Percentiles rank a stretch among this genome's conserved stretches.
Evolutionary conservation across 2,797 vertebrate genomes (phyloP).

Genomic region (Streptopelia turtur): DNA sequence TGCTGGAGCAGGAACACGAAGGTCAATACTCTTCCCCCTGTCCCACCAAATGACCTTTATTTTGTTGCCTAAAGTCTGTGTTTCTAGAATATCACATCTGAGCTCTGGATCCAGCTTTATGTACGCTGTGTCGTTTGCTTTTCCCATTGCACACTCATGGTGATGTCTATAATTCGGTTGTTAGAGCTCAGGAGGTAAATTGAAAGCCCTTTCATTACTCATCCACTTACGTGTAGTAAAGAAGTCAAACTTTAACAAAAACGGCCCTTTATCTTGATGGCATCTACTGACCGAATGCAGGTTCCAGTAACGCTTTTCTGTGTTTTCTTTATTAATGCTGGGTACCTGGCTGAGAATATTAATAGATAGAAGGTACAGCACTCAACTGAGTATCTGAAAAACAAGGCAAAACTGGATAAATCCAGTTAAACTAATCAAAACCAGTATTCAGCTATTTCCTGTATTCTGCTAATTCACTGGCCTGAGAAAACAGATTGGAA

Average conservation of each 20-base stretch:
- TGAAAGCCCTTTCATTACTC: constrained; percentile 30
- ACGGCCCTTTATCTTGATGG: constrained; percentile 63
- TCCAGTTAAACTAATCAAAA: background rate
- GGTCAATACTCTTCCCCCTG: background rate
- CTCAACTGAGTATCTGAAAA: background rate
- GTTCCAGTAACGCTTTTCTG: constrained; percentile 41
- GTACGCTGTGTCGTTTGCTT: background rate
- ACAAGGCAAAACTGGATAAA: constrained; percentile 3
- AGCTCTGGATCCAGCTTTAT: background rate
- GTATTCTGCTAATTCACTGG: background rate
- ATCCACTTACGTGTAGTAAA: constrained; percentile 7
- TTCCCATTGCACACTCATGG: background rate
- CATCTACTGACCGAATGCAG: constrained; percentile 53
- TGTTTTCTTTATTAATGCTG: constrained; percentile 53
- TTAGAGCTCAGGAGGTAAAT: constrained; percentile 6
- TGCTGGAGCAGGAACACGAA: background rate
- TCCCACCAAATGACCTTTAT: background rate
- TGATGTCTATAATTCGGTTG: background rate
- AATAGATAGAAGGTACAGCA: background rate
- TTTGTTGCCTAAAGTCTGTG: background rate
- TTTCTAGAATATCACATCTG: background rate
- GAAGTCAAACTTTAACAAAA: constrained; percentile 71
- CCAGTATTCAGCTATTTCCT: constrained; percentile 44
- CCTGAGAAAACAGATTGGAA: constrained; percentile 34
- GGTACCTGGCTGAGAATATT: constrained; percentile 31